Base-by-base conservation (phyloP, 2,113 vertebrate species). In the Odocoileus hemionus region DNA sequence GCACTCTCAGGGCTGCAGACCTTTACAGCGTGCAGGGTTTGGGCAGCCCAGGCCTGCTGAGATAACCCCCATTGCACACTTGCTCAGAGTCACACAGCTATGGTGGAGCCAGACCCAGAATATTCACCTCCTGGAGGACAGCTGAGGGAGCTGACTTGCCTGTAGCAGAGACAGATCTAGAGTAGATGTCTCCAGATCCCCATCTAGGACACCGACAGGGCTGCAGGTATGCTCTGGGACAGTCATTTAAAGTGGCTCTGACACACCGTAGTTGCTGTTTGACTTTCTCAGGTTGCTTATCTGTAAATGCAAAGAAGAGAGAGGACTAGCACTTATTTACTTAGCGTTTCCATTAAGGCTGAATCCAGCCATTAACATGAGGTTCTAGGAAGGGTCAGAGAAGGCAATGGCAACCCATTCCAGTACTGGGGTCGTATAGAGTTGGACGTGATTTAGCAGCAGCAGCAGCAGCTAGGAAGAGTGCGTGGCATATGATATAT, bases 101-200 rank as follows among this genome's bases (percentile, higher is more conserved):
- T 25, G 70, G 36, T 39, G 36, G 39, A 64, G 39, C 4, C 39
- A 64, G 36, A 23, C 6, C 43, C 11, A 16, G 30, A 82, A 61
- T 2, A 7, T 36, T 58, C 1, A 2, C 8, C 52, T n/a, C 25
- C 36, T 39, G 19, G 58, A 76, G 36, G 82, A 50, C 55, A 13
- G 28, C 5, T 0, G 1, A 14, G 39, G 54, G 78, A 94, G 67
- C 0, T 6, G 45, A 3, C 28, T 45, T 45, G 45, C 19, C 4
- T 5, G 0, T 0, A 3, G 70, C 55, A 60, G 60, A 52, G 9
- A 39, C 2, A 10, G 60, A 16, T 39, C 80, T 17, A 11, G 45
- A 19, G 16, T 13, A 15, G 3, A 43, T 45, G 11, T 16, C 43
- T 89, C 55, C 11, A 14, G 19, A 47, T 25, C n/a, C 19, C 23